Evolutionary conservation across 2,113 vertebrate genomes (phyloP).

Genomic region (Heterocephalus glaber): DNA sequence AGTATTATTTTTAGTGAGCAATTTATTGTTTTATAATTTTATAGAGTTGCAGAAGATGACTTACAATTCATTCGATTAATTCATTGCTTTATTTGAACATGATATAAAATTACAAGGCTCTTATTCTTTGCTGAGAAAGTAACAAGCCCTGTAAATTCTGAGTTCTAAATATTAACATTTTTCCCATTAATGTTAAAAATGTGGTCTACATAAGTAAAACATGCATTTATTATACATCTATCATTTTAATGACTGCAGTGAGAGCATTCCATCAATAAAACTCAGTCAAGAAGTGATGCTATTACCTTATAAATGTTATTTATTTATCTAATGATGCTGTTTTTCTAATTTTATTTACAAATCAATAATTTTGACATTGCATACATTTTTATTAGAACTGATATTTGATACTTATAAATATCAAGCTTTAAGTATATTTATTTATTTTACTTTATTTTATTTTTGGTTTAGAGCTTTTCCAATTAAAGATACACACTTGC

Average conservation of each 20-base stretch:
- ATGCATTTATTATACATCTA: slow-evolving; percentile 54
- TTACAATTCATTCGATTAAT: neutral
- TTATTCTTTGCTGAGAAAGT: neutral
- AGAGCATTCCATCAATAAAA: slow-evolving; percentile 73
- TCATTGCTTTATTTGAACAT: neutral
- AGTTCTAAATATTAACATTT: slow-evolving; percentile 40
- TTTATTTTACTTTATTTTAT: neutral
- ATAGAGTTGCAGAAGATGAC: neutral
- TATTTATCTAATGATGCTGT: neutral
- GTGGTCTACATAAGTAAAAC: slow-evolving; percentile 60
- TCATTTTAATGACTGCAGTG: slow-evolving; percentile 49
- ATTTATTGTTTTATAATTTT: neutral
- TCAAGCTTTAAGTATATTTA: neutral
- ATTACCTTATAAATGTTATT: slow-evolving; percentile 55
- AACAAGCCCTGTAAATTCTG: neutral
- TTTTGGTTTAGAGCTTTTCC: neutral
- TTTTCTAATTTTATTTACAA: slow-evolving; percentile 29
- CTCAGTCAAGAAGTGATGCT: slow-evolving; percentile 43
- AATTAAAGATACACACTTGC: neutral
- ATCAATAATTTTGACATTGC: slow-evolving; percentile 66
- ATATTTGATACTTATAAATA: slow-evolving; percentile 42
- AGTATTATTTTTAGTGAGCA: neutral
- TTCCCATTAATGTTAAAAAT: slow-evolving; percentile 51
- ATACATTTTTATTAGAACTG: slow-evolving; percentile 36
- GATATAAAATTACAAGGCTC: neutral